A percentile compares a stretch with the other conserved stretches of the same genome.
Evolutionary conservation across 1,140 invertebrate species (phyloP).

Genomic region (Temnothorax longispinosus): DNA sequence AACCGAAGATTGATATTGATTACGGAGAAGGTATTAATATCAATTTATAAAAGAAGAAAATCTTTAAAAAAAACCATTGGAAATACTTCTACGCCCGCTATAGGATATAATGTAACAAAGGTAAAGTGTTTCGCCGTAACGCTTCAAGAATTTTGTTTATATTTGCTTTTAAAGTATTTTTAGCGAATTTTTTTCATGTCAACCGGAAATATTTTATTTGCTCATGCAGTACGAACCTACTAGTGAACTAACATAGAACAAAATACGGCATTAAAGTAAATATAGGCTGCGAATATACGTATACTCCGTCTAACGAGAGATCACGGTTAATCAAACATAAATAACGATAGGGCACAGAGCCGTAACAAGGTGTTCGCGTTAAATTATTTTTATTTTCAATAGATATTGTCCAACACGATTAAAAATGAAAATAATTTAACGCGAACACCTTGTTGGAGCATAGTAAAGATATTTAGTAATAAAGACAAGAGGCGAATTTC

Average conservation of each 20-base stretch:
- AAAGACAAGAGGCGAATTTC: not conserved
- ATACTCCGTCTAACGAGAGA: no score
- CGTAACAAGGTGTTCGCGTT: no score
- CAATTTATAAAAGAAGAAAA: not conserved
- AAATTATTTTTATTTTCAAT: no score
- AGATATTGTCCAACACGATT: no score
- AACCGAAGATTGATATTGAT: slow-evolving; percentile 35
- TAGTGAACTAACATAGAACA: not conserved
- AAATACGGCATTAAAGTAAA: slow-evolving; percentile 33
- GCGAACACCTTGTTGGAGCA: no score
- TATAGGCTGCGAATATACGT: not conserved
- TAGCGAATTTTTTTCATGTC: not conserved
- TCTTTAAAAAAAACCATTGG: not conserved
- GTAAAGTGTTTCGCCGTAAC: not conserved
- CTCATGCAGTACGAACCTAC: not conserved
- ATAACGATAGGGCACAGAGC: no score
- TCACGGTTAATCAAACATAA: no score
- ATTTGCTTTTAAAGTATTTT: slow-evolving; percentile 40
- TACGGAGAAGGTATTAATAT: slow-evolving; percentile 27
- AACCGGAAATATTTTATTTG: not conserved
- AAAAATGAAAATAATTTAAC: no score
- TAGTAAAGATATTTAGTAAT: not conserved
- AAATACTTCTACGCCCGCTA: not conserved
- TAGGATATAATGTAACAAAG: not conserved
- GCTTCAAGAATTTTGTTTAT: not conserved